Percentiles rank a stretch among this genome's conserved stretches.
These are phyloP conservation scores for Uria aalge DNA, from an alignment of 2,113 vertebrate species.

Conservation along the genomic window DNA sequence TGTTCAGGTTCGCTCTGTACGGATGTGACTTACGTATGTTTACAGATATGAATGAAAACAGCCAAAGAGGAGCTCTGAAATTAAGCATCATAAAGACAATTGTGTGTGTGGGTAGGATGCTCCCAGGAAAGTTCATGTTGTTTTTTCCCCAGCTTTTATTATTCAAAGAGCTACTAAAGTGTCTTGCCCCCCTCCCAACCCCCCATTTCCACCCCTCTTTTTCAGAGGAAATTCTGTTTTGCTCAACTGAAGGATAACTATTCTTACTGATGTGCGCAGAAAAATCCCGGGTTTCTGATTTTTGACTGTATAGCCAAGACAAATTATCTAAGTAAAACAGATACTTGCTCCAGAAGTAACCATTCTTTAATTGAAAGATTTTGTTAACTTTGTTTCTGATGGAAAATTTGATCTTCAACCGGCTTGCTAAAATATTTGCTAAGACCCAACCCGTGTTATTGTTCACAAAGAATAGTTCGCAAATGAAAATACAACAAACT, in stretches of 20 bases:
- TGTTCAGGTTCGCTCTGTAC: neutral
- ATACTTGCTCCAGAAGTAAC: constrained; percentile 1
- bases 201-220: neutral
- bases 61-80: neutral
- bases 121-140: neutral
- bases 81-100: neutral
- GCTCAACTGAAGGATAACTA: neutral
- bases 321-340: neutral
- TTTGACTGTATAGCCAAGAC: neutral
- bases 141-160: neutral
- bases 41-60: neutral
- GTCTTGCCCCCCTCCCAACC: no score
- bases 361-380: neutral
- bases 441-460: constrained; percentile 5
- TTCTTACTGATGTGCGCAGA: neutral
- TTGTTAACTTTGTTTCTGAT: neutral
- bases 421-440: constrained; percentile 29
- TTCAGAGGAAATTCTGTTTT: neutral
- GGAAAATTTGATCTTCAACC: constrained; percentile 14
- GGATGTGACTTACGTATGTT: neutral
- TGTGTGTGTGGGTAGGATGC: neutral
- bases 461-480: neutral
- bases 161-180: neutral
- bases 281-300: neutral
- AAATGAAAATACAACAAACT: neutral